Evolutionary conservation across 2,888 invertebrate species (phyloP).

Genomic region (Maniola hyperantus): DNA sequence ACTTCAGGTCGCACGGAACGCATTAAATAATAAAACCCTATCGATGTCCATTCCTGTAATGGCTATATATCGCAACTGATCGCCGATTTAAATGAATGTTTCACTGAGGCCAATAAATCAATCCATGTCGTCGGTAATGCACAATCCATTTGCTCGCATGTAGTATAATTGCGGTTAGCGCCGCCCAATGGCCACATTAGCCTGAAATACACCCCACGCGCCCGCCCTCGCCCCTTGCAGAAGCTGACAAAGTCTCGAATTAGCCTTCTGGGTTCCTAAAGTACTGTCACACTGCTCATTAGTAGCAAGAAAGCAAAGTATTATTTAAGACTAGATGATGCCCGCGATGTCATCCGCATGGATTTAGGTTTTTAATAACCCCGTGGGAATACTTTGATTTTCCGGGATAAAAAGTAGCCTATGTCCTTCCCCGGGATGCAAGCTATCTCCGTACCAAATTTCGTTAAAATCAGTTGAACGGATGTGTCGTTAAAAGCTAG

Average conservation of each 20-base stretch:
- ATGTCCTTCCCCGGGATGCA: no score
- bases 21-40: slow-evolving; percentile 58
- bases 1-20: slow-evolving; percentile 59
- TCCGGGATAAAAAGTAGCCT: no score
- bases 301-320: no score
- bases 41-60: slow-evolving; percentile 60
- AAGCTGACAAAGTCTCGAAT: slow-evolving; percentile 58
- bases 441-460: no score
- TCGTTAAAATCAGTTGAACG: no score
- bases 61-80: slow-evolving; percentile 65
- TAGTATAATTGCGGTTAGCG: slow-evolving; percentile 79
- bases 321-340: no score
- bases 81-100: slow-evolving; percentile 56
- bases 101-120: slow-evolving; percentile 69
- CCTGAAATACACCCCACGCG: slow-evolving; percentile 61
- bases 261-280: slow-evolving; percentile 59
- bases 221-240: slow-evolving; percentile 51
- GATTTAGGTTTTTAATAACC: no score
- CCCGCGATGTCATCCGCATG: no score
- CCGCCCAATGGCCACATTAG: slow-evolving; percentile 79
- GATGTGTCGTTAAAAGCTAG: no score
- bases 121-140: slow-evolving; percentile 78
- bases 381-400: no score
- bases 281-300: no score
- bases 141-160: slow-evolving; percentile 78